Evolutionary conservation across 2,888 invertebrate species (phyloP).

Genomic region (Gasteruption jaculator): DNA sequence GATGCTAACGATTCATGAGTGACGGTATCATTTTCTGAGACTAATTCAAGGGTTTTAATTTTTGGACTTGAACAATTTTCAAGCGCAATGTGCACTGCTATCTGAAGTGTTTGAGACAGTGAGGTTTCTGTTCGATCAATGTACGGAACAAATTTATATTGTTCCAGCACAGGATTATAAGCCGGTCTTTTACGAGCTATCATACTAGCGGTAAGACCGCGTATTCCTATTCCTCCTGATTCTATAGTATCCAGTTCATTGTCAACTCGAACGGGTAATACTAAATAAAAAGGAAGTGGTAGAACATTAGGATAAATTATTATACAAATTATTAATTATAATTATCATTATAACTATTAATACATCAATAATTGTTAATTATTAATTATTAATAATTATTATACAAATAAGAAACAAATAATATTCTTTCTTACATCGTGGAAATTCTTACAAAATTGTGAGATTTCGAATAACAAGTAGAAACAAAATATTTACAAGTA

Average conservation of each 20-base stretch:
- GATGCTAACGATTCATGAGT: conserved; percentile 50
- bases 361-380: too few species aligned
- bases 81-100: conserved; percentile 53
- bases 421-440: too few species aligned
- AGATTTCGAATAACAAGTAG: too few species aligned
- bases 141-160: conserved; percentile 57
- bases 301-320: too few species aligned
- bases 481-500: too few species aligned
- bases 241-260: conserved; percentile 47
- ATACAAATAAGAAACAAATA: too few species aligned
- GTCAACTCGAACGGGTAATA: conserved; percentile 46
- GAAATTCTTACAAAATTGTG: too few species aligned
- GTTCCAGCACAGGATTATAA: conserved; percentile 56
- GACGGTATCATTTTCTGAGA: conserved; percentile 32
- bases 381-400: too few species aligned
- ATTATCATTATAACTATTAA: too few species aligned
- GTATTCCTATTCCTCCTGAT: conserved; percentile 60
- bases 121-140: conserved; percentile 34
- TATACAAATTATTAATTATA: too few species aligned
- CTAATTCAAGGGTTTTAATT: conserved; percentile 44
- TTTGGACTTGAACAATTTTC: conserved; percentile 52
- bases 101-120: conserved; percentile 37
- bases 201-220: conserved; percentile 57
- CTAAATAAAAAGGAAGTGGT: too few species aligned
- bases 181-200: conserved; percentile 55